phyloP scores from a whole-genome alignment of 35 echinoderm and acorn worm species.

The Diadema setosum region DNA sequence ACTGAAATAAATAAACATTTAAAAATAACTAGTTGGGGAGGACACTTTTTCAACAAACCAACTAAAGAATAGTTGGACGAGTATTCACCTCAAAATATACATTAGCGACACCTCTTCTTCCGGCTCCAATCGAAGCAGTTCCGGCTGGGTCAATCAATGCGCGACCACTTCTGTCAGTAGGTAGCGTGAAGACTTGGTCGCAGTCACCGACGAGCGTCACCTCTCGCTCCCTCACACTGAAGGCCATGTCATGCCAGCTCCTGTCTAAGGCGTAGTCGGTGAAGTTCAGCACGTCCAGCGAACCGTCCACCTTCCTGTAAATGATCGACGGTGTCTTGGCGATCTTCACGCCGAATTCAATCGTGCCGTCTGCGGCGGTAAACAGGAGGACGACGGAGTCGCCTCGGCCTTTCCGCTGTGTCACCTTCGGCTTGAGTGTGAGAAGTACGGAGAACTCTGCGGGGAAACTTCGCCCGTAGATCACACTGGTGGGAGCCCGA shows the following conservation, averaged over 20 bases:
- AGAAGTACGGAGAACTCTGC: conserved; percentile 67
- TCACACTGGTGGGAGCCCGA: not conserved
- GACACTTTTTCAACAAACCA: too few species aligned
- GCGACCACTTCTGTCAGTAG: not conserved
- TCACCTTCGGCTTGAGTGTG: conserved; percentile 15
- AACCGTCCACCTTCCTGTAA: not conserved
- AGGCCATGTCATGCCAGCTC: conserved; percentile 58
- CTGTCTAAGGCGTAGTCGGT: conserved; percentile 23
- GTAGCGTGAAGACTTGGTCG: not conserved
- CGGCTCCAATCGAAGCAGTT: conserved; percentile 20
- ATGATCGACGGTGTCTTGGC: conserved; percentile 33
- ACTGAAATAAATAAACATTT: too few species aligned
- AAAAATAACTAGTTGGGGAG: too few species aligned
- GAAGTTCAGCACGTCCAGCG: conserved; percentile 1
- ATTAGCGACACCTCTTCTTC: not conserved
- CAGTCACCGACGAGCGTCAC: conserved; percentile 64
- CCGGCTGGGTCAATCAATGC: conserved; percentile 6
- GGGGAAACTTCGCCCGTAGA: conserved; percentile 43
- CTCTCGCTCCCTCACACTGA: conserved; percentile 23
- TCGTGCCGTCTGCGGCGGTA: not conserved
- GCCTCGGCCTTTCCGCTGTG: not conserved
- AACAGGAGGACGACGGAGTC: conserved; percentile 46
- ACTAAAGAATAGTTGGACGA: too few species aligned
- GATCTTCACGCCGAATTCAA: conserved; percentile 43
- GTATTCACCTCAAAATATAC: conserved; percentile 29